These are phyloP conservation scores for Anoura caudifer DNA, from an alignment of 2,113 vertebrate genomes.

Conservation along the genomic window DNA sequence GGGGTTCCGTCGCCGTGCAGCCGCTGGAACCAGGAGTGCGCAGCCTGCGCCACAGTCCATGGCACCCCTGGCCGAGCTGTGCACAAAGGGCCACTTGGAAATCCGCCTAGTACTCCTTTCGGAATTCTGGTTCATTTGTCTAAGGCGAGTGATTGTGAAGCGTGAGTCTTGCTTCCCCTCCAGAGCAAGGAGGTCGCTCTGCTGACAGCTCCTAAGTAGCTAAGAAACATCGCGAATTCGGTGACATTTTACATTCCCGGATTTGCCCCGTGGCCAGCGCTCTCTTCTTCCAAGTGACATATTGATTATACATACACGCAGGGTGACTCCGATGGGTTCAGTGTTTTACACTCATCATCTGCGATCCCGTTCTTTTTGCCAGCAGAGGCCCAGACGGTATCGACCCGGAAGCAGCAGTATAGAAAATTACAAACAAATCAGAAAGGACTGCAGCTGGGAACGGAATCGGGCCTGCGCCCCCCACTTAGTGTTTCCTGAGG, in stretches of 20 bases:
- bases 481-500: constrained; percentile 57
- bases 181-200: constrained; percentile 14
- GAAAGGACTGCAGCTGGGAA: constrained; percentile 81
- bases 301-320: constrained; percentile 71
- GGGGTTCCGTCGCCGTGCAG: not conserved
- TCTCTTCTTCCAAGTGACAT: constrained; percentile 78
- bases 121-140: not conserved
- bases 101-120: not conserved
- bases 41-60: not conserved
- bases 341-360: constrained; percentile 81
- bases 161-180: not conserved
- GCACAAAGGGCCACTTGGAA: not conserved
- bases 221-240: constrained; percentile 67
- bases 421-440: constrained; percentile 84
- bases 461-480: constrained; percentile 74
- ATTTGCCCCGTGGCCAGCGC: constrained; percentile 70
- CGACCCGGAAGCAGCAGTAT: constrained; percentile 83
- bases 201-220: constrained; percentile 56
- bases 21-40: not conserved
- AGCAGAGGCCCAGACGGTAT: constrained; percentile 77
- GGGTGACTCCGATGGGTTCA: constrained; percentile 66
- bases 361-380: constrained; percentile 80
- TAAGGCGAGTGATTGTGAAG: constrained; percentile 46
- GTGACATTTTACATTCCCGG: constrained; percentile 75
- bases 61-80: not conserved